Base-by-base conservation (phyloP, 2,888 invertebrate genomes). In the Acrobasis repandana region DNA sequence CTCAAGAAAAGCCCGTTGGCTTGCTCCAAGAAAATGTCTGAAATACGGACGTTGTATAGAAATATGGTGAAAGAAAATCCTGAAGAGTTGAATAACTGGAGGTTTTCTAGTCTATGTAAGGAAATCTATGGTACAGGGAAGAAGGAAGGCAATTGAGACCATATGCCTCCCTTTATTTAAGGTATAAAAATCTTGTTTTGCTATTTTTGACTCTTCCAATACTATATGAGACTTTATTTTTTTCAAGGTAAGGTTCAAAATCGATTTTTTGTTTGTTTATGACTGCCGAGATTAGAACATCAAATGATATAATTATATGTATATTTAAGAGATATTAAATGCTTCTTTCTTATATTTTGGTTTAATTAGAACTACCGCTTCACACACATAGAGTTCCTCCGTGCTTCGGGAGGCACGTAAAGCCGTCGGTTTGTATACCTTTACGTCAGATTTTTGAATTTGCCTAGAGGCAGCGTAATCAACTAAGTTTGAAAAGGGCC, bases 91-190 rank as follows among this genome's bases (percentile, higher is more conserved):
- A 71, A 70, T 0, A 69, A 65, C 15, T 92, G 91, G 91, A 80
- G 76, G 54, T 92, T 89, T 62, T 76, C 81, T 54, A 82, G 79
- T 28, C 75, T 91, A 9, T 92, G 91, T 60, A 89, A 90, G 67
- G 87, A 90, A 67, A 92, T 92, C 16, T 92, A 91, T 70, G 91
- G 91, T 0, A 90, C 89, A 0, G 91, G 90, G 0, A 90, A 86
- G 65, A 88, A 80, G 20, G 64, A 34, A 16, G 52, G 33, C 9
- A 52, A 47, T 47, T 20, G n/a, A 59, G 9, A 33, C 8, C 6
- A 16, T 20, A 46, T 28, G n/a, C 10, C n/a, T n/a, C 1, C 11
- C 15, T 10, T 16, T n/a, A 2, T 6, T 33, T 20, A 20, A 50
- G 16, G 28, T 8, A 33, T 11, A 33, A 8, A 28, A 11, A 14